These are phyloP conservation scores for Encarsia formosa DNA, from an alignment of 2,888 invertebrate species.

Conservation along the genomic window DNA sequence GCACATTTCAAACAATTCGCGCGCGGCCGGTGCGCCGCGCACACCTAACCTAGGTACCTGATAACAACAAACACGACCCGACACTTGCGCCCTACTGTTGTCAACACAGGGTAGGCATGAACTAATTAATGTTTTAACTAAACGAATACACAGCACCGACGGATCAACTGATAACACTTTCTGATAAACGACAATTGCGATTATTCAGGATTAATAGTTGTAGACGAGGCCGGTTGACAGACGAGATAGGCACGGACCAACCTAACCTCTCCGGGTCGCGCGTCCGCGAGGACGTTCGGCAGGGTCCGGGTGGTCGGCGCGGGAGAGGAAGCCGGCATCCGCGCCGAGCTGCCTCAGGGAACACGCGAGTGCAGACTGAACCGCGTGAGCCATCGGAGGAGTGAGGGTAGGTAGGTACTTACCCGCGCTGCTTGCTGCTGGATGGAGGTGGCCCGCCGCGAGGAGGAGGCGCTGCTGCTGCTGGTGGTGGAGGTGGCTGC, in stretches of 20 bases:
- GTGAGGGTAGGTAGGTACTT: constrained; percentile 50
- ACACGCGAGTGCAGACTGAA: constrained; percentile 52
- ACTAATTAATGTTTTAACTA: too few species aligned
- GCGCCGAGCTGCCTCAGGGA: constrained; percentile 48
- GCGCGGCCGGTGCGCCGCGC: background rate
- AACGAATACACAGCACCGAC: too few species aligned
- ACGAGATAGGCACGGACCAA: background rate
- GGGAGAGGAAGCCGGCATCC: constrained; percentile 45
- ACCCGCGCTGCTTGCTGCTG: constrained; percentile 44
- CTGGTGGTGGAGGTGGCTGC: background rate
- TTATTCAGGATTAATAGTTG: too few species aligned
- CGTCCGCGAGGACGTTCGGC: constrained; percentile 31
- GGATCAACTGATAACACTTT: background rate
- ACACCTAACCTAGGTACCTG: background rate
- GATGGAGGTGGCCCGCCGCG: constrained; percentile 32
- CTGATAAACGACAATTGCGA: too few species aligned
- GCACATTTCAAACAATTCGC: background rate
- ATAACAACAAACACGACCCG: too few species aligned
- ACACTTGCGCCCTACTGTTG: too few species aligned
- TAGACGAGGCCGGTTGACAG: too few species aligned
- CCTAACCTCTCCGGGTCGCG: constrained; percentile 30
- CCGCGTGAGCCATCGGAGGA: constrained; percentile 42
- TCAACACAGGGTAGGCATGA: too few species aligned
- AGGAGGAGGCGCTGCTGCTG: constrained; percentile 38
- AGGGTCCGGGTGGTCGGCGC: constrained; percentile 34